Base-by-base conservation (phyloP, 2,888 invertebrate species). In the Stenichneumon culpator region DNA sequence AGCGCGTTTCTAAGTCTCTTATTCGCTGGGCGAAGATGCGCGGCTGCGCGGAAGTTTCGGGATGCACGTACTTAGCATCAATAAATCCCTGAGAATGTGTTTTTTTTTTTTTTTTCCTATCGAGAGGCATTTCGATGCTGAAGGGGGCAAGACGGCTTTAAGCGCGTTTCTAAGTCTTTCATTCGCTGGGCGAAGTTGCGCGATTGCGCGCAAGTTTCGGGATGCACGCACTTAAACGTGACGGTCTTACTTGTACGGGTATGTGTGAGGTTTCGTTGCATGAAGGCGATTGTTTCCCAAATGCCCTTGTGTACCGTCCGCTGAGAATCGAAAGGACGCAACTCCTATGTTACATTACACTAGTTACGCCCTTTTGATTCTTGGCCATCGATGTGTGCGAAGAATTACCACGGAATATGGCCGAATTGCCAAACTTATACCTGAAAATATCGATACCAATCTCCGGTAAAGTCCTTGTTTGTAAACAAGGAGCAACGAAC, bases 81-180 rank as follows among this genome's bases (percentile, higher is more conserved):
- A 84, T 84, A 81, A 84, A 81, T 77, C 80, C 67, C 77, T 44
- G 70, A 25, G 72, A 81, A 81, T 22, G 50, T 52, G 52, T 65
- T 44, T 57, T 69, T 82, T 67, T 63, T 39, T n/a, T 39, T 67
- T 39, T 39, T 39, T 9, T 11, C 9, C 19, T 28, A 57, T 65
- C 72, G 80, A 1, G 50, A 75, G 50, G 79, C 68, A 75, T 75
- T 70, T 57, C 28, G 68, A 69, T 25, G 65, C 36, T 75, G 32
- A 74, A 79, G 57, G 36, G 54, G 44, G 36, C 19, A 25, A 67
- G 22, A 52, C 52, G 72, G 54, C 54, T 79, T 72, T 67, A 72
- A 32, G 28, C 16, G n/a, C 79, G 63, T 36, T 73, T 47, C 60
- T 77, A 54, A 47, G 32, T 73, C 68, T 32, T 44, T 50, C 54